A percentile compares a stretch with the other conserved stretches of the same genome.
phyloP scores from a whole-genome alignment of 1,140 invertebrate genomes.

The Apis florea region DNA sequence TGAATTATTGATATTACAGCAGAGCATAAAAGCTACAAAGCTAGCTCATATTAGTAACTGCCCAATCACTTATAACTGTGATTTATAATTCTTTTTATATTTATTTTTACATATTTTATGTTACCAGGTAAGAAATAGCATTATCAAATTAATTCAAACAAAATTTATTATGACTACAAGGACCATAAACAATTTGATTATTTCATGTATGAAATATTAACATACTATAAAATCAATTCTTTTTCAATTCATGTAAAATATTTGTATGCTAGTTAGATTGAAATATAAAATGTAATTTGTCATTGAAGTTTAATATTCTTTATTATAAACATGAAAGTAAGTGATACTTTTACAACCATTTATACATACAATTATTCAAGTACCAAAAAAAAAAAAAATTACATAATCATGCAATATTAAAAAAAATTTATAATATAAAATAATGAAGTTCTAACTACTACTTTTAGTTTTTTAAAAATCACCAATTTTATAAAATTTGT shows the following conservation, averaged over 20 bases:
- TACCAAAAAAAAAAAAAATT: constrained; percentile 18
- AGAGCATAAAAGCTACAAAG: constrained; percentile 19
- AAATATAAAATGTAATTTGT: constrained; percentile 38
- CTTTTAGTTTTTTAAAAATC: constrained; percentile 7
- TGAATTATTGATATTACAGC: constrained; percentile 10
- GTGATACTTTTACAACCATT: constrained; percentile 50
- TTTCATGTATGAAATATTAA: constrained; percentile 40
- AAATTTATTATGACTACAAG: constrained; percentile 49
- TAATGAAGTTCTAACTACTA: constrained; percentile 7
- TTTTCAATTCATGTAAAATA: constrained; percentile 39
- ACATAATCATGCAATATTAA: constrained; percentile 42
- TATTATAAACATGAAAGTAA: constrained; percentile 53
- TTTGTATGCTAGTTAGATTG: constrained; percentile 40
- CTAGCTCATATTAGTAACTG: constrained; percentile 41
- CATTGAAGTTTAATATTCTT: constrained; percentile 39
- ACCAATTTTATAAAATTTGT: constrained; percentile 40
- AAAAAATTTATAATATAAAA: constrained; percentile 20
- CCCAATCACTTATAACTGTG: constrained; percentile 46
- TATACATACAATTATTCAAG: constrained; percentile 43
- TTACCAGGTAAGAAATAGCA: constrained; percentile 36
- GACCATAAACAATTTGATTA: constrained; percentile 39
- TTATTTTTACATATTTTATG: constrained; percentile 49
- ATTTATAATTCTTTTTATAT: constrained; percentile 54
- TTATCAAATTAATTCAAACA: constrained; percentile 33
- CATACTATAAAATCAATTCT: constrained; percentile 32